phyloP scores from a whole-genome alignment of 1,140 invertebrate genomes.

The Heterodera carotae region DNA sequence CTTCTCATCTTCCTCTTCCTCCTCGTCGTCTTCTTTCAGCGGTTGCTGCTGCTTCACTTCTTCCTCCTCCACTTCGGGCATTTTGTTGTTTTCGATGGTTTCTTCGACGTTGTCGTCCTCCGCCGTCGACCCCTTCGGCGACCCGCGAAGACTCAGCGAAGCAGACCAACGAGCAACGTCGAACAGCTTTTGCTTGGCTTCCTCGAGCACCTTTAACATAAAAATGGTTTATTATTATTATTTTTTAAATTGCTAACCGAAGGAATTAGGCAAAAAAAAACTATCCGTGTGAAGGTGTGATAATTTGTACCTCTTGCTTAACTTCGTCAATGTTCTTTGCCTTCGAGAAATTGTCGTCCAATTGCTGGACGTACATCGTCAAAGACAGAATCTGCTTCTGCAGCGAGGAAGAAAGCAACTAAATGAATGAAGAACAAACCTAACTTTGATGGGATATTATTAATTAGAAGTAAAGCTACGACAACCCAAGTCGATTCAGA shows the following conservation, averaged over 20 bases:
- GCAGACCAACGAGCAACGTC: constrained; percentile 9
- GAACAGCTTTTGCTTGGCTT: constrained; percentile 10
- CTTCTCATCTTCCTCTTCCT: not conserved
- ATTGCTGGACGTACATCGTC: not conserved
- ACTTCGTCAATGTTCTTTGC: constrained; percentile 23
- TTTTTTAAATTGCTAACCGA: not conserved
- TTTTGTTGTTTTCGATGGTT: not conserved
- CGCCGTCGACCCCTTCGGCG: not conserved
- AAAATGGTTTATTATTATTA: not conserved
- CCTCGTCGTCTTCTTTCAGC: not conserved
- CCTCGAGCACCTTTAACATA: not conserved
- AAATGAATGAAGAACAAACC: no score
- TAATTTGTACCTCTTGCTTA: constrained; percentile 8
- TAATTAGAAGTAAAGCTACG: no score
- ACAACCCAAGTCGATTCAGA: no score
- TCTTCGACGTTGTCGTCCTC: not conserved
- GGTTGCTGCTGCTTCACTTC: not conserved
- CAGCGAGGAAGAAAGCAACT: constrained; percentile 25
- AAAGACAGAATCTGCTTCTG: constrained; percentile 6
- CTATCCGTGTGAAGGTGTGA: not conserved
- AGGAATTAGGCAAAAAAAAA: no score
- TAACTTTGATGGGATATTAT: no score
- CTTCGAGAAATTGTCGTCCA: constrained; percentile 11
- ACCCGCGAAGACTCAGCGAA: not conserved
- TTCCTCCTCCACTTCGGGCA: not conserved